Conservation (phyloP, 2,113 vertebrate species). For the Austrofundulus limnaeus region DNA sequence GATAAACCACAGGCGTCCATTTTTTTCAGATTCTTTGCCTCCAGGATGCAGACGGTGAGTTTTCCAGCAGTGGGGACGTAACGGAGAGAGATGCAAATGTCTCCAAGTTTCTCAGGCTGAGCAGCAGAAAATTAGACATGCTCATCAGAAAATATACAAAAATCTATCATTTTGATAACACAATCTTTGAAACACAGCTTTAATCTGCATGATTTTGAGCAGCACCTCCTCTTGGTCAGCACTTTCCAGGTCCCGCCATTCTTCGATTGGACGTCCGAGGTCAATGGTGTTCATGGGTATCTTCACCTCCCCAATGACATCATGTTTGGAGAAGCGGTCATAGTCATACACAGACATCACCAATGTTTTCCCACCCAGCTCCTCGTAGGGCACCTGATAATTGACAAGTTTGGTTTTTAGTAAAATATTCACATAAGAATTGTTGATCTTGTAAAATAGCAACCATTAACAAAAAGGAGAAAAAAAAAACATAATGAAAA, state of each 20-base stretch:
- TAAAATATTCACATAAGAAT: no score
- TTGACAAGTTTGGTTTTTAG: no score
- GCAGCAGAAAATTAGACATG: slow-evolving; percentile 31
- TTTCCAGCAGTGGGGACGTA: slow-evolving; percentile 97
- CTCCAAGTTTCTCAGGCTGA: slow-evolving; percentile 97
- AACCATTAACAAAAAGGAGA: neutral
- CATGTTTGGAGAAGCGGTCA: slow-evolving; percentile 97
- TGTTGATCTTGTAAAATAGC: no score
- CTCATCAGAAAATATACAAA: slow-evolving; percentile 1
- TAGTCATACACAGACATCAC: slow-evolving; percentile 97
- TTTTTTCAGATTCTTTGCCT: slow-evolving; percentile 99
- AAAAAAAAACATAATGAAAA: no score
- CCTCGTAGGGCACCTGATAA: slow-evolving; percentile 91
- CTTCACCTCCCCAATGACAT: slow-evolving; percentile 96
- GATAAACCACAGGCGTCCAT: slow-evolving; percentile 98
- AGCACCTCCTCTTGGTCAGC: slow-evolving; percentile 96
- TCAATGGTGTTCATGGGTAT: slow-evolving; percentile 96
- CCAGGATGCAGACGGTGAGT: slow-evolving; percentile 96
- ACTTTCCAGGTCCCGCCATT: slow-evolving; percentile 94
- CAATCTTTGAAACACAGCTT: neutral
- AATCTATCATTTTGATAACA: neutral
- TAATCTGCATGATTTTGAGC: neutral
- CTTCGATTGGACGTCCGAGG: slow-evolving; percentile 93
- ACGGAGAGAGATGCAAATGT: slow-evolving; percentile 96
- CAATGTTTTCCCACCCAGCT: slow-evolving; percentile 93